A percentile compares a stretch with the other conserved stretches of the same genome.
phyloP scores from a whole-genome alignment of 92 coral and sea anemone genomes.

The Epizoanthus scotinus region DNA sequence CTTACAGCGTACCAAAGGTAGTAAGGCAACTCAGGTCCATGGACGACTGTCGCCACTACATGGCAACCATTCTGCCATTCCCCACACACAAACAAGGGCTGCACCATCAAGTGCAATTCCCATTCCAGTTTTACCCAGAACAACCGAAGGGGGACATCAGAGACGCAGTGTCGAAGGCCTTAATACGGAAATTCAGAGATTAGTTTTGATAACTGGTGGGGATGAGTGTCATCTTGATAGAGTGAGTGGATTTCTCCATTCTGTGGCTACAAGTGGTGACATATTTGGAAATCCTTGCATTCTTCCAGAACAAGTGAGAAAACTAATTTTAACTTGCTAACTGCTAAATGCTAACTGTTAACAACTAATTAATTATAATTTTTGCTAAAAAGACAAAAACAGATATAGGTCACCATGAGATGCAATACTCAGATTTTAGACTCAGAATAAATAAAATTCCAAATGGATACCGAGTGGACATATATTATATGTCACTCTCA shows the following conservation, averaged over 20 bases:
- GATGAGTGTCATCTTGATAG: constrained; percentile 45
- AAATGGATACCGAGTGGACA: too few species aligned
- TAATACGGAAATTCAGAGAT: constrained; percentile 83
- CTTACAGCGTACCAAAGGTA: constrained; percentile 82
- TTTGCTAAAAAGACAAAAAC: too few species aligned
- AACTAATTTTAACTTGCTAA: constrained; percentile 23
- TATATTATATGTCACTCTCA: too few species aligned
- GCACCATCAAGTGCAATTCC: constrained; percentile 86
- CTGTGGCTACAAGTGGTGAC: constrained; percentile 32
- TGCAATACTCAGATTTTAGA: too few species aligned
- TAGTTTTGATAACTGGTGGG: constrained; percentile 67
- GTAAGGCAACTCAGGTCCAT: constrained; percentile 71
- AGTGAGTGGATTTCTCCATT: constrained; percentile 44
- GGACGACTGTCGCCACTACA: constrained; percentile 95
- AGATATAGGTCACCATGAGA: too few species aligned
- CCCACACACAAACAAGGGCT: constrained; percentile 46
- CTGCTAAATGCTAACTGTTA: not conserved
- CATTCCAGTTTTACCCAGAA: constrained; percentile 81
- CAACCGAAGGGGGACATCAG: constrained; percentile 69
- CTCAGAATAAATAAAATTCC: too few species aligned
- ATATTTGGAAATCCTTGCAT: constrained; percentile 35
- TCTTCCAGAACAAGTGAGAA: constrained; percentile 44
- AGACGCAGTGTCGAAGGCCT: constrained; percentile 87
- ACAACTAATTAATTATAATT: not conserved
- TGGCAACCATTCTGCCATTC: constrained; percentile 91